phyloP scores from a whole-genome alignment of 2,888 invertebrate genomes.

The Polylopha cassiicola region DNA sequence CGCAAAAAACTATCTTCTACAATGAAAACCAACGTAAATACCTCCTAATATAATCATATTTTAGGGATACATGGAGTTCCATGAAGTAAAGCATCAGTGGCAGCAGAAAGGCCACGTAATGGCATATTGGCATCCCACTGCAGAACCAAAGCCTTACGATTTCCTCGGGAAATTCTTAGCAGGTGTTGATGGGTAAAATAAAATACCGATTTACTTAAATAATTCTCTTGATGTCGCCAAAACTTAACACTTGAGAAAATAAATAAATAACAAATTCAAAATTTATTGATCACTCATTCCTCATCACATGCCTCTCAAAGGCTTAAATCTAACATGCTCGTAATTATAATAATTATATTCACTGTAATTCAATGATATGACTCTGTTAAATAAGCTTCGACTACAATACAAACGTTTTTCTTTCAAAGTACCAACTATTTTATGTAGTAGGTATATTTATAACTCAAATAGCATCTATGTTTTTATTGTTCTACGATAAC shows the following conservation, averaged over 20 bases:
- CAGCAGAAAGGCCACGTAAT: slow-evolving; percentile 91
- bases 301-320: slow-evolving; percentile 60
- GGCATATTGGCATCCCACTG: slow-evolving; percentile 88
- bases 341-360: too few species aligned
- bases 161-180: slow-evolving; percentile 92
- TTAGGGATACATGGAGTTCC: slow-evolving; percentile 95
- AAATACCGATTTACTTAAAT: slow-evolving; percentile 2
- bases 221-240: background rate
- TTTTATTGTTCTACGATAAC: too few species aligned
- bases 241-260: slow-evolving; percentile 2
- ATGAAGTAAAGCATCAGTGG: slow-evolving; percentile 90
- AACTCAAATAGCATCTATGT: too few species aligned
- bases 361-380: too few species aligned
- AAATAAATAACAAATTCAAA: slow-evolving; percentile 46
- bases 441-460: too few species aligned
- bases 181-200: slow-evolving; percentile 55
- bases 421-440: too few species aligned
- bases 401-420: too few species aligned
- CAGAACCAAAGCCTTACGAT: slow-evolving; percentile 87
- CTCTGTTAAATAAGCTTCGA: too few species aligned
- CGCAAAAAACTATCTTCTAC: too few species aligned
- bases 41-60: slow-evolving; percentile 8
- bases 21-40: too few species aligned
- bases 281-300: slow-evolving; percentile 61
- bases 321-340: slow-evolving; percentile 28